These are phyloP conservation scores for Seladonia tumulorum DNA, from an alignment of 2,888 invertebrate genomes.

Conservation along the genomic window DNA sequence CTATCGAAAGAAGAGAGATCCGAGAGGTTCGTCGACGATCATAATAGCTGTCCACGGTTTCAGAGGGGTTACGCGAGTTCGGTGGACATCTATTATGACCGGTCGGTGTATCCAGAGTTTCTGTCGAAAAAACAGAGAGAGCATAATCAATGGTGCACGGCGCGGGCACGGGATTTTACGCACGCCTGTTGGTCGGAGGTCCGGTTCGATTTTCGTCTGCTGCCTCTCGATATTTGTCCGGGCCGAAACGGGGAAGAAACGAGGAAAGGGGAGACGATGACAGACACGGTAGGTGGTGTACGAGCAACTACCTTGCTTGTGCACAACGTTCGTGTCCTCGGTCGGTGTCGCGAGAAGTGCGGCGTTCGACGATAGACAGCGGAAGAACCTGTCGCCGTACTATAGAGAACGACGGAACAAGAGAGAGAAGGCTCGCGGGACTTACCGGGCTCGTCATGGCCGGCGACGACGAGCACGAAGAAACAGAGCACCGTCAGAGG, in stretches of 20 bases:
- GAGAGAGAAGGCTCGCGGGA: neutral
- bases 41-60: neutral
- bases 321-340: slow-evolving; percentile 17
- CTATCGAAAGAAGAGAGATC: neutral
- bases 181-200: slow-evolving; percentile 17
- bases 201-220: slow-evolving; percentile 3
- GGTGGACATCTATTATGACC: neutral
- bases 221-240: neutral
- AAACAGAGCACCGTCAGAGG: slow-evolving; percentile 73
- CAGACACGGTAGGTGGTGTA: slow-evolving; percentile 40
- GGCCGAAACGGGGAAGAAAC: neutral
- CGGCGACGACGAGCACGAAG: slow-evolving; percentile 71
- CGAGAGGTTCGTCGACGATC: neutral
- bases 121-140: slow-evolving; percentile 7
- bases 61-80: neutral
- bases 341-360: slow-evolving; percentile 10
- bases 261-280: slow-evolving; percentile 21
- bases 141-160: slow-evolving; percentile 52
- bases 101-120: neutral
- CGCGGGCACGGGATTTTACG: slow-evolving; percentile 44
- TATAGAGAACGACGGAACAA: neutral
- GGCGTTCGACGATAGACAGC: slow-evolving; percentile 27
- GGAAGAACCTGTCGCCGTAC: slow-evolving; percentile 4
- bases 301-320: slow-evolving; percentile 25
- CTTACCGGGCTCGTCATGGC: slow-evolving; percentile 71